Percentiles rank a stretch among this genome's conserved stretches.
Evolutionary conservation across 2,888 invertebrate species (phyloP).

Genomic region (Nowickia ferox): DNA sequence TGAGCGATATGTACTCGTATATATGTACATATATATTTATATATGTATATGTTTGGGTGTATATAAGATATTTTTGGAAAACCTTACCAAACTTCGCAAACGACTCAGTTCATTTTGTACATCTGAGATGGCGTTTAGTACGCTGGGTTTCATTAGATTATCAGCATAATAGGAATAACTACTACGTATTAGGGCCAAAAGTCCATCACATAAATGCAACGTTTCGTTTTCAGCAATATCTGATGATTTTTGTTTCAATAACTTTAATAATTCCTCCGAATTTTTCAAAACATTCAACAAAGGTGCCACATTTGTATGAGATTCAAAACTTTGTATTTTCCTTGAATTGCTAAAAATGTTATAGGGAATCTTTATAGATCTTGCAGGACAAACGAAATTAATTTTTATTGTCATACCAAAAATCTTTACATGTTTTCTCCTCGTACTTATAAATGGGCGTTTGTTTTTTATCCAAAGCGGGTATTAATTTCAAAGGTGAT

Average conservation of each 20-base stretch:
- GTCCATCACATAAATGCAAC: constrained; percentile 76
- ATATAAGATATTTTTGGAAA: not conserved
- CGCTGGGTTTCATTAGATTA: constrained; percentile 79
- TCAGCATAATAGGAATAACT: constrained; percentile 79
- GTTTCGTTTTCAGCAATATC: constrained; percentile 77
- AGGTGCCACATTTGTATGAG: constrained; percentile 80
- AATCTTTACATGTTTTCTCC: constrained; percentile 85
- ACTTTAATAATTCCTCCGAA: constrained; percentile 77
- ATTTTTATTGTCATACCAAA: constrained; percentile 82
- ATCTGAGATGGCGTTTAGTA: constrained; percentile 80
- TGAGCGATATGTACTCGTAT: no score
- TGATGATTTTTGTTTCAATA: constrained; percentile 74
- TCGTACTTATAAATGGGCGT: constrained; percentile 89
- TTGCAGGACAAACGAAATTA: not conserved
- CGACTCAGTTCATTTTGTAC: constrained; percentile 79
- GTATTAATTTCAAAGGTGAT: constrained; percentile 87
- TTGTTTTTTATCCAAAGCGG: constrained; percentile 86
- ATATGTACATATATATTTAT: no score
- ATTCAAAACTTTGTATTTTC: constrained; percentile 81
- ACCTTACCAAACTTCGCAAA: constrained; percentile 76
- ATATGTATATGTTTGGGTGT: no score
- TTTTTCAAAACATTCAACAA: constrained; percentile 78
- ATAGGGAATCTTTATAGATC: not conserved
- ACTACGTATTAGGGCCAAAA: constrained; percentile 77
- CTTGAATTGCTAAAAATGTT: constrained; percentile 77